Base-by-base conservation (phyloP, 2,888 invertebrate genomes). In the Agonopterix arenella region DNA sequence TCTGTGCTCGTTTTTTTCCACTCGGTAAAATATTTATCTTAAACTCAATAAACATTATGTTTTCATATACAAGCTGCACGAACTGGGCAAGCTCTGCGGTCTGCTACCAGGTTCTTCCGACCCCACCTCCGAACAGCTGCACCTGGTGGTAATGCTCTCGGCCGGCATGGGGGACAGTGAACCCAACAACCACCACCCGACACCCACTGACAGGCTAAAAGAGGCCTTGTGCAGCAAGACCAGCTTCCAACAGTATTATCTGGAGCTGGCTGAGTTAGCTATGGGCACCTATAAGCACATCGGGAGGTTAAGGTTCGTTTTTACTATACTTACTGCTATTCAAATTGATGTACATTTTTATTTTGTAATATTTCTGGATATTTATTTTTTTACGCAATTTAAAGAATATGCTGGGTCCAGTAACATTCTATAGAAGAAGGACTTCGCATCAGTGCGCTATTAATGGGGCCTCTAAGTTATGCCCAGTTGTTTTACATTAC, bases 231-330 rank as follows among this genome's bases (percentile, higher is more conserved):
- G 97, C 49, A 97, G 97, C 9, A 95, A 96, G 71, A 94, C 94
- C 51, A 92, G 94, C 47, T 98, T 98, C 75, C 94, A 96, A 65
- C 96, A 95, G 73, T 94, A 97, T 61, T 98, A 98, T 72, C 82
- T 98, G 73, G 98, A 98, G 80, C 81, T 98, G 52, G 96, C 97
- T 0, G 98, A 98, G 76, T 81, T 98, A 56, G 97, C 98, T 0
- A 97, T 98, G 93, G 97, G 98, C 48, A 98, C 98, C 0, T 98
- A 96, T 73, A 98, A 98, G 70, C 98, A 98, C 83, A 97, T 98
- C 56, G 94, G 95, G 1, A 90, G 95, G 53, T 74, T 92, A 61
- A 89, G 93, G 75, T 89, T 13, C 13, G 43, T 4, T 2, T 18
- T 18, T 18, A 18, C 13, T 13, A 13, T 13, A 13, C 13, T 13